Evolutionary conservation across 1,140 invertebrate species (phyloP), one percentile per base, ranked within the genome.

Genomic region (Drosophila neocordata): DNA sequence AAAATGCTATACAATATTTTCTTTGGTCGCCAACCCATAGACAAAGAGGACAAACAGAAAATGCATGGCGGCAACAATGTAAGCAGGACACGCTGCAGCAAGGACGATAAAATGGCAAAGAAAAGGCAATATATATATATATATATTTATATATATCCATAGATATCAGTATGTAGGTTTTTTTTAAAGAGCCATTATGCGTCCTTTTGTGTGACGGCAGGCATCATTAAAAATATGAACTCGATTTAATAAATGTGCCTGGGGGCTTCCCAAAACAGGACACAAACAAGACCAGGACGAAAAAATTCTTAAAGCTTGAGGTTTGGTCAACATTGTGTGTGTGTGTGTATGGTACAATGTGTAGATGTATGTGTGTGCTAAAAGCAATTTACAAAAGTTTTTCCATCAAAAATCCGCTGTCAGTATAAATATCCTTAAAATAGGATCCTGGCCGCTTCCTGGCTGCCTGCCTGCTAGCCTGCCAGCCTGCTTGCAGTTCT

Each of bases 341-440:
- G 31, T 57, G 58, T 1, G 4, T 37, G 59, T 51, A 38, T 61
- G 70, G 48, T 20, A 44, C 38, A 12, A 37, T 38, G 63, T 53
- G 34, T 60, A 48, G 57, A 38, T 56, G 65, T 62, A 55, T 52
- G 62, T 61, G 38, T 60, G 61, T 76, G 69, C 69, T 65, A 79
- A 81, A 90, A 90, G 89, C 88, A 90, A 90, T 90, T 90, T 90
- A 90, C 88, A 85, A 90, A 90, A 90, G 88, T 90, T 90, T 90
- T 89, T 90, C 89, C 88, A 90, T 90, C 88, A 90, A 88, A 89
- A 90, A 90, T 90, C 80, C 89, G 88, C 88, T 90, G 88, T 90
- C 88, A 90, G 88, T 88, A 90, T 90, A 90, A 90, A 90, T 90
- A 90, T 90, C 77, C 89, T 90, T 90, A 90, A 90, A 90, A 89